Base-by-base conservation (phyloP, 2,888 invertebrate species). In the Parnassius smintheus region DNA sequence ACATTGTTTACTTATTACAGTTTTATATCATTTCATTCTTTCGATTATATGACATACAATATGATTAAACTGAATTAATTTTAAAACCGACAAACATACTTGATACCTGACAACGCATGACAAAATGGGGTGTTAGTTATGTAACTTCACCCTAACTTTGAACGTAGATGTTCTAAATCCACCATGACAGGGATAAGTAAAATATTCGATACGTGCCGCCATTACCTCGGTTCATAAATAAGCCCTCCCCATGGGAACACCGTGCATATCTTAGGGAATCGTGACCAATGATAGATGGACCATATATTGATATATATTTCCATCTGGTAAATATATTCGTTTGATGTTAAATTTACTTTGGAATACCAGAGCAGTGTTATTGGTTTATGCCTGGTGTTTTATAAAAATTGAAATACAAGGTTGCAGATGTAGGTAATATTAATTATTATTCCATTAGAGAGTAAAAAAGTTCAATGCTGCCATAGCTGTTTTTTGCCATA, bases 181-280 rank as follows among this genome's bases (percentile, higher is more conserved):
- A 59, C 63, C 65, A 70, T 65, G 66, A 65, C 66, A 66, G 68
- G 63, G 62, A 67, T 64, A 68, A 69, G 66, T 75, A 71, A 73
- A 74, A 73, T 74, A 75, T 74, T 71, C 75, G 70, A 68, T 70
- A 74, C 74, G 75, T 73, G 75, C 72, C 58, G 67, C 68, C 70
- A 75, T 74, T 74, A 72, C 70, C 67, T 66, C 63, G 69, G 67
- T 72, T 72, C 72, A 72, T 75, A 74, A 72, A 75, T 73, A 70
- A 59, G 52, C 59, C 59, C 53, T 65, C 63, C 62, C 62, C 65
- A 65, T 65, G 65, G 65, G 65, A 65, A 65, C 62, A 59, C 57
- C 53, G 65, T 56, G 62, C 69, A 67, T 71, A 73, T 73, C 72
- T 72, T 60, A 64, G 55, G 54, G 65, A 74, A 71, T 76, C 76